Conservation (phyloP, 2,797 vertebrate genomes). For the Phylloscopus collybita region DNA sequence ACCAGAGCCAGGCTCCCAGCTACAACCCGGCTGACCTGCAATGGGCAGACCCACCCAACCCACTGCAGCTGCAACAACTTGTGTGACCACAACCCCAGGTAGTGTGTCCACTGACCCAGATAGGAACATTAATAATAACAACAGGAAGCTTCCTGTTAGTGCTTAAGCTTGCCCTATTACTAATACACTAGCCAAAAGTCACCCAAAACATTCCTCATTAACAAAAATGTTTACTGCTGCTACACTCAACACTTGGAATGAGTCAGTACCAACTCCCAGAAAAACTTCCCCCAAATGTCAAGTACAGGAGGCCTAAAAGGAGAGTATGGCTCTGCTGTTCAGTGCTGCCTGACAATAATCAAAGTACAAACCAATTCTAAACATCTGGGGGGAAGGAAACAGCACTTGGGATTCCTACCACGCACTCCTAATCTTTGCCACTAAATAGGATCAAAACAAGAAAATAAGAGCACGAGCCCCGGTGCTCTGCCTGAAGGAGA, state of each 20-base stretch:
- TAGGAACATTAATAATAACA: neutral
- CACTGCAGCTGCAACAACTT: neutral
- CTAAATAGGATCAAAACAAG: constrained; percentile 3
- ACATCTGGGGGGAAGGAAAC: neutral
- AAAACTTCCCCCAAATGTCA: neutral
- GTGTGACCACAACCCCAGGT: neutral
- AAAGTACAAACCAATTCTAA: constrained; percentile 3
- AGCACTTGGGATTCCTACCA: neutral
- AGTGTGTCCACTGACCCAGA: neutral
- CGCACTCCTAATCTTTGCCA: neutral
- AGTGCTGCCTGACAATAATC: neutral
- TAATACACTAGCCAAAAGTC: neutral
- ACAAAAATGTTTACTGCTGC: constrained; percentile 23
- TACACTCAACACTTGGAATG: neutral
- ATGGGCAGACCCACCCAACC: neutral
- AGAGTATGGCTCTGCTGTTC: neutral
- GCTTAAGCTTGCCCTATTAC: neutral
- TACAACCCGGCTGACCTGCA: neutral
- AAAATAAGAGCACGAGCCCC: neutral
- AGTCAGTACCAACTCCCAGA: constrained; percentile 14
- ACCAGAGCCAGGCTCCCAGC: neutral
- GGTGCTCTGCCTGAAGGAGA: neutral
- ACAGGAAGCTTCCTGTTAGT: constrained; percentile 22
- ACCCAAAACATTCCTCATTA: constrained; percentile 12
- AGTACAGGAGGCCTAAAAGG: neutral